These are phyloP conservation scores for Bursaphelenchus okinawaensis DNA, from an alignment of 2,888 invertebrate species.

Conservation along the genomic window DNA sequence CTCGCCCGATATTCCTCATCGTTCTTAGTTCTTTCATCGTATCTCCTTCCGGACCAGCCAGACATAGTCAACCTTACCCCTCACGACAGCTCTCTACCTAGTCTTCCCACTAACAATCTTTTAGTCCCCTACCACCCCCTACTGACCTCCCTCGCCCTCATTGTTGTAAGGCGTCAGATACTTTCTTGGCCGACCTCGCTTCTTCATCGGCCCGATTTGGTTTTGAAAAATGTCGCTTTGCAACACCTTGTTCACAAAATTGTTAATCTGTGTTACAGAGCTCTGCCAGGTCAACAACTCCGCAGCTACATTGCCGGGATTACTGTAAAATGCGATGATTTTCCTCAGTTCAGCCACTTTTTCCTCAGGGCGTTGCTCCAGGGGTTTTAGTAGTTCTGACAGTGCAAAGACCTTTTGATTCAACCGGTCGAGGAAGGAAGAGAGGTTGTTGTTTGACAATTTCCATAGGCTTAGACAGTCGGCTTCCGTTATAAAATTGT, in stretches of 20 bases:
- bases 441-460: neutral
- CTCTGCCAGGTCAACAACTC: neutral
- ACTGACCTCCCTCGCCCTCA: no score
- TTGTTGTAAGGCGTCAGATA: neutral
- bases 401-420: neutral
- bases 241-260: neutral
- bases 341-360: neutral
- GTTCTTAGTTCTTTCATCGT: no score
- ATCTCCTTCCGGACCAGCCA: no score
- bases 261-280: neutral
- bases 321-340: neutral
- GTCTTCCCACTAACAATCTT: no score
- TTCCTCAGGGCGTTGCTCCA: neutral
- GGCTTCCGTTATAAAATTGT: neutral
- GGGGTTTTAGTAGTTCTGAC: neutral
- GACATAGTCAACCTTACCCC: no score
- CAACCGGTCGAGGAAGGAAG: neutral
- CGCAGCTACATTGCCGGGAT: neutral
- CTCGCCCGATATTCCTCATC: no score
- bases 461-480: neutral
- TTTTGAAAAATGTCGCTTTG: neutral
- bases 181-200: neutral
- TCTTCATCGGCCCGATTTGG: neutral
- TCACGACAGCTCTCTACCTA: no score
- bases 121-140: no score